phyloP scores from a whole-genome alignment of 1,140 invertebrate species.

The Sycophaga agraensis region DNA sequence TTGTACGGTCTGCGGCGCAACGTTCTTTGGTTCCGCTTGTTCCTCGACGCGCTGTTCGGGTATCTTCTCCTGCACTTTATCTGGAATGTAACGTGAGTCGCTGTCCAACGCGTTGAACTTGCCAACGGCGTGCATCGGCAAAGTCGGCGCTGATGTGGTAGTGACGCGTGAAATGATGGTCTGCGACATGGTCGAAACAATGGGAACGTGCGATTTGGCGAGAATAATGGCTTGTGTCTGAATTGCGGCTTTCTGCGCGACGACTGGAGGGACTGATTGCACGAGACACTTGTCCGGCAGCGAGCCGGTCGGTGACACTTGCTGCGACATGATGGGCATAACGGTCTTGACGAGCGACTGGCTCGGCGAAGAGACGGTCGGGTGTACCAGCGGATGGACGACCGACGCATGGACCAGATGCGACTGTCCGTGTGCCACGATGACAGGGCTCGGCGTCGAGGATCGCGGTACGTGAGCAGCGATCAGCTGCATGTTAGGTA shows the following conservation, averaged over 20 bases:
- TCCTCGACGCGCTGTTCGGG: background rate
- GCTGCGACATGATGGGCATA: conserved; percentile 41
- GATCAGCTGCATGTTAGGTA: conserved; percentile 44
- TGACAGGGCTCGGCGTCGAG: conserved; percentile 59
- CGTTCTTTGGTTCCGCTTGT: conserved; percentile 20
- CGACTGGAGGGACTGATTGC: background rate
- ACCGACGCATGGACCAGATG: conserved; percentile 45
- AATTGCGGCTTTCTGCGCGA: conserved; percentile 9
- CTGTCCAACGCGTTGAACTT: background rate
- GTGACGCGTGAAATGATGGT: conserved; percentile 38
- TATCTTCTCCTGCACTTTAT: background rate
- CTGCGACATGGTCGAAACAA: conserved; percentile 39
- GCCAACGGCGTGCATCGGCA: background rate
- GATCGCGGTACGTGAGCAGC: conserved; percentile 45
- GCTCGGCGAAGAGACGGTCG: conserved; percentile 34
- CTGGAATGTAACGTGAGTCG: background rate
- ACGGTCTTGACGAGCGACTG: conserved; percentile 48
- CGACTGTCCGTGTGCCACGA: conserved; percentile 52
- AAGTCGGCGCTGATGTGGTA: conserved; percentile 22
- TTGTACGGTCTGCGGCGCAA: no score
- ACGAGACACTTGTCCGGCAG: background rate
- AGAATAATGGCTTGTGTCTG: conserved; percentile 32
- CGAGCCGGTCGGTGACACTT: conserved; percentile 26
- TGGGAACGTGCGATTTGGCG: conserved; percentile 42
- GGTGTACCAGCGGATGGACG: conserved; percentile 37